Evolutionary conservation across 1,140 invertebrate species (phyloP).

Genomic region (Heliothis virescens): DNA sequence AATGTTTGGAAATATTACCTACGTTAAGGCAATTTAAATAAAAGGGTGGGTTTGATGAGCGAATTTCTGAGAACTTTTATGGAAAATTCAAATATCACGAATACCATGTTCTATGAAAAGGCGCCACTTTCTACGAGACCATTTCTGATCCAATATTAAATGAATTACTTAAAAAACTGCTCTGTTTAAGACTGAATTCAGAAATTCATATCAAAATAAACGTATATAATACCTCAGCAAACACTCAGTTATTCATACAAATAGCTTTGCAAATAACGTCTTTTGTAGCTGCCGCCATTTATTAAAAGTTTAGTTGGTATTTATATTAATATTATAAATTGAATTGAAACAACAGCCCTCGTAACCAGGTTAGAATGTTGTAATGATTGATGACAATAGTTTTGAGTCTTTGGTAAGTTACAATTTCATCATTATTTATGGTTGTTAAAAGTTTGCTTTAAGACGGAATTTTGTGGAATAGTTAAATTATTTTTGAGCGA

Average conservation of each 20-base stretch:
- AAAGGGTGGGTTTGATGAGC: no score
- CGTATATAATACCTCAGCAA: not conserved
- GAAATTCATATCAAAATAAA: not conserved
- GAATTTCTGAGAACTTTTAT: no score
- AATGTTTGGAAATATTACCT: not conserved
- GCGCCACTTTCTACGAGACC: no score
- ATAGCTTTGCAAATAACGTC: slow-evolving; percentile 4
- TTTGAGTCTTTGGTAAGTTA: not conserved
- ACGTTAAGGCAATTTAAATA: no score
- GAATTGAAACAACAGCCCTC: not conserved
- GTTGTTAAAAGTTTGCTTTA: not conserved
- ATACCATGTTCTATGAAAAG: no score
- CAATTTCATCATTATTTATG: not conserved
- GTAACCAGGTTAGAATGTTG: not conserved
- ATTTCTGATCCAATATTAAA: no score
- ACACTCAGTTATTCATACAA: slow-evolving; percentile 1
- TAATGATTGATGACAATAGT: slow-evolving; percentile 17
- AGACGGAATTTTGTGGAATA: not conserved
- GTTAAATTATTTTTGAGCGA: no score
- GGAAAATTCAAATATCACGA: no score
- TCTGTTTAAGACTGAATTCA: not conserved
- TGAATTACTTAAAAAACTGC: no score
- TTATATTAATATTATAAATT: not conserved
- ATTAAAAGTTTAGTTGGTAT: not conserved
- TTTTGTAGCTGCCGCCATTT: not conserved